Evolutionary conservation across 2,113 vertebrate genomes (phyloP), one percentile per base, ranked within the genome.

Genomic region (Carettochelys insculpta): DNA sequence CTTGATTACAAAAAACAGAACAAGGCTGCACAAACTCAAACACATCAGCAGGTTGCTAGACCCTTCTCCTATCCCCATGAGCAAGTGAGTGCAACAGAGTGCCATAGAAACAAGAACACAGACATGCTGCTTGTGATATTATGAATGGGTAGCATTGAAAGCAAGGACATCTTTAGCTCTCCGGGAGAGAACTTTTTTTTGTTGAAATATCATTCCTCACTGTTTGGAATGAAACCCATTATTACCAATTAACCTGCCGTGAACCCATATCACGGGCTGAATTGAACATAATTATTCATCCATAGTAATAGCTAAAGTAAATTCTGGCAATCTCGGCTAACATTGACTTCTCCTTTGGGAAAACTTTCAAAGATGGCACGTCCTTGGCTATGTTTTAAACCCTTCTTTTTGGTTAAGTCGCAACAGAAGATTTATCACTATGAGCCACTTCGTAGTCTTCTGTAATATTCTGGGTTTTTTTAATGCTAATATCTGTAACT

Each of bases 181-280:
- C 96, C 82, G 71, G 31, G 86, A 93, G 77, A 96, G 91, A 86
- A 75, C 92, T 95, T 96, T 92, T 71, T 93, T 94, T 89, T 94
- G 93, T 94, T 94, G 93, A 97, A 97, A 98, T 97, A 97, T 96
- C 96, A 97, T 97, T 98, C 97, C 95, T 97, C 97, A 96, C 83
- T 79, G 92, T 97, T 98, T 97, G 97, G 95, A 98, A 97, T 97
- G 97, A 98, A 98, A 98, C 95, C 97, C 96, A 98, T 97, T 98
- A 98, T 97, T 98, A 97, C 97, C 97, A 98, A 98, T 99, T 98
- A 98, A 98, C 98, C 98, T 98, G 97, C 95, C 83, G 92, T 97
- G 98, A 98, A 98, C 98, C 96, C 97, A 90, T 92, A 97, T 98
- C 97, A 97, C 97, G 98, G 95, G 96, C 97, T 97, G 97, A 98